phyloP scores from a whole-genome alignment of 2,888 invertebrate species.

The Sycophila texana region DNA sequence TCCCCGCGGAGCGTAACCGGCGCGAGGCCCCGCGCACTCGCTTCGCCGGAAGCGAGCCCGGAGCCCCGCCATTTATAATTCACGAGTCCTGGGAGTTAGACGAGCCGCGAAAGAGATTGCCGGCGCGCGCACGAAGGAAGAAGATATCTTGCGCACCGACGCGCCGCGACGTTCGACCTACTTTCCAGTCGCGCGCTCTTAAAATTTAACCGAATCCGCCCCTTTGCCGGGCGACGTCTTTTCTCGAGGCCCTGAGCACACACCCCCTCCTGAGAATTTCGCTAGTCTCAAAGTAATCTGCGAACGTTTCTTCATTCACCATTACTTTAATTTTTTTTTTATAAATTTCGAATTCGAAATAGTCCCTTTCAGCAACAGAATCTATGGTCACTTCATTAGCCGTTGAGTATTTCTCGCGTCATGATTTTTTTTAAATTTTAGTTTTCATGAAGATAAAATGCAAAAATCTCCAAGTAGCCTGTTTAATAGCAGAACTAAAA shows the following conservation, averaged over 20 bases:
- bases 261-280: no score
- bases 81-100: constrained; percentile 62
- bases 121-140: constrained; percentile 7
- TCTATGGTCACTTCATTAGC: no score
- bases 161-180: constrained; percentile 43
- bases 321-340: no score
- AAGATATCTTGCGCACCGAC: constrained; percentile 50
- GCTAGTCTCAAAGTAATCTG: no score
- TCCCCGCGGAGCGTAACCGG: constrained; percentile 30
- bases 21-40: constrained; percentile 46
- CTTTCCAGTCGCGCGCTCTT: constrained; percentile 23
- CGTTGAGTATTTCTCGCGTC: no score
- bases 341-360: no score
- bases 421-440: no score
- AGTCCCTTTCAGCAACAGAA: no score
- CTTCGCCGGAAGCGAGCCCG: constrained; percentile 57
- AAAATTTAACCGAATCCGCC: constrained; percentile 28
- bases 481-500: no score
- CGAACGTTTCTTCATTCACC: no score
- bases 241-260: neutral
- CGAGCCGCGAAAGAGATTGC: constrained; percentile 55
- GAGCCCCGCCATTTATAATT: constrained; percentile 71
- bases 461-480: no score
- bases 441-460: no score
- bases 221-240: neutral